These are phyloP conservation scores for Crotophaga sulcirostris DNA, from an alignment of 2,113 vertebrate genomes.

Conservation along the genomic window DNA sequence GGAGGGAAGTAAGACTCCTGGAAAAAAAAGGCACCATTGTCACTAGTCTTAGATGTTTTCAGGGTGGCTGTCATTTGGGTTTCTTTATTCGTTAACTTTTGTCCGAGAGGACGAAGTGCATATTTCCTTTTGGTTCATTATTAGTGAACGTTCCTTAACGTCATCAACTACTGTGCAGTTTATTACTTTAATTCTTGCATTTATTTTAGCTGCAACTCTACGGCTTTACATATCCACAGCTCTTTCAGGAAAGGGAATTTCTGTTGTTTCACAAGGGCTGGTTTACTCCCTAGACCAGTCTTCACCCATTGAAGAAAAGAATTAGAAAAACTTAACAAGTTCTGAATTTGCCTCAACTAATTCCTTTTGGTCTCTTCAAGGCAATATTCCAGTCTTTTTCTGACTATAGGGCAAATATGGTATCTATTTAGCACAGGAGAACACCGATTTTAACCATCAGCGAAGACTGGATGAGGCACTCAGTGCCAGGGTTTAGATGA, in stretches of 20 bases:
- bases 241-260: not conserved
- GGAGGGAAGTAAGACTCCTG: slow-evolving; percentile 33
- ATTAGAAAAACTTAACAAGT: not conserved
- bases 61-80: slow-evolving; percentile 12
- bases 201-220: not conserved
- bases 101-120: not conserved
- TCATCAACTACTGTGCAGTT: not conserved
- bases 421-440: not conserved
- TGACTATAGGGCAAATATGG: not conserved
- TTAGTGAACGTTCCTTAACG: not conserved
- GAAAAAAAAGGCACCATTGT: slow-evolving; percentile 47
- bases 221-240: not conserved
- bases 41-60: slow-evolving; percentile 36
- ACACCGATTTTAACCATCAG: not conserved
- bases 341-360: not conserved
- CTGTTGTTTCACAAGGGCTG: not conserved
- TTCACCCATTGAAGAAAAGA: not conserved
- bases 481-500: no score
- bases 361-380: not conserved
- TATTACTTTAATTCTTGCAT: not conserved
- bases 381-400: not conserved
- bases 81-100: not conserved
- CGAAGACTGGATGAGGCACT: no score
- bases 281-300: not conserved
- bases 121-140: not conserved